These are phyloP conservation scores for Agriotes lineatus DNA, from an alignment of 2,888 invertebrate genomes.

Conservation along the genomic window DNA sequence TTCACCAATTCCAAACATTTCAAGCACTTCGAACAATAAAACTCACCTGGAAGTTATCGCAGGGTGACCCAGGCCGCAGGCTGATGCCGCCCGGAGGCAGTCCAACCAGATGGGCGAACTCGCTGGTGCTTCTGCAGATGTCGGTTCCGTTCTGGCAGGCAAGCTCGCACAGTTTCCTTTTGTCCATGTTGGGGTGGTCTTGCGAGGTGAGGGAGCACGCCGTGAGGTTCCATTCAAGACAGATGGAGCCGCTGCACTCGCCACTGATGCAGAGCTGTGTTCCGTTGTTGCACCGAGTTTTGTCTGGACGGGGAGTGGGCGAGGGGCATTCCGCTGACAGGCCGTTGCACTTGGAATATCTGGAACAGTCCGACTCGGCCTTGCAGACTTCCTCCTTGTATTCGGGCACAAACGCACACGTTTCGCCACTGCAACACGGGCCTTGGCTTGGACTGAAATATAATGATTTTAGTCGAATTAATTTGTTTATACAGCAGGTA, in stretches of 20 bases:
- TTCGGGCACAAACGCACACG: conserved; percentile 81
- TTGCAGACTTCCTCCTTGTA: conserved; percentile 80
- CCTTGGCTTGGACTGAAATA: conserved; percentile 93
- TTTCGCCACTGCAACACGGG: conserved; percentile 89
- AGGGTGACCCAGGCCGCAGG: conserved; percentile 95
- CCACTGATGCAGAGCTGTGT: conserved; percentile 89
- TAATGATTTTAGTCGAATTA: conserved; percentile 4
- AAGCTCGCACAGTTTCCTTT: conserved; percentile 92
- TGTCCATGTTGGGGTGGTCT: conserved; percentile 80
- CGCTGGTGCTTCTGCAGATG: conserved; percentile 88
- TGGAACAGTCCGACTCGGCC: conserved; percentile 90
- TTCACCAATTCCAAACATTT: background rate
- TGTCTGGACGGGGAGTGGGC: conserved; percentile 85
- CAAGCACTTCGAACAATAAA: no score
- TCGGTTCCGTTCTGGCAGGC: conserved; percentile 93
- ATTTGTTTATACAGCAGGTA: background rate
- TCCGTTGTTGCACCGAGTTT: conserved; percentile 96
- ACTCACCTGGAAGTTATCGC: conserved; percentile 95
- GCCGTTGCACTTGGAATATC: conserved; percentile 89
- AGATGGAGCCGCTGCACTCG: conserved; percentile 95
- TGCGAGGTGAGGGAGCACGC: conserved; percentile 94
- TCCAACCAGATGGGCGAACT: conserved; percentile 81
- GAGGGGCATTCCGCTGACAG: conserved; percentile 88
- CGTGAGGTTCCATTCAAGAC: conserved; percentile 92
- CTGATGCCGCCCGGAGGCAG: conserved; percentile 86